A percentile compares a stretch with the other conserved stretches of the same genome.
These are phyloP conservation scores for Sciurus niger DNA, from an alignment of 2,113 vertebrate species.

Conservation along the genomic window DNA sequence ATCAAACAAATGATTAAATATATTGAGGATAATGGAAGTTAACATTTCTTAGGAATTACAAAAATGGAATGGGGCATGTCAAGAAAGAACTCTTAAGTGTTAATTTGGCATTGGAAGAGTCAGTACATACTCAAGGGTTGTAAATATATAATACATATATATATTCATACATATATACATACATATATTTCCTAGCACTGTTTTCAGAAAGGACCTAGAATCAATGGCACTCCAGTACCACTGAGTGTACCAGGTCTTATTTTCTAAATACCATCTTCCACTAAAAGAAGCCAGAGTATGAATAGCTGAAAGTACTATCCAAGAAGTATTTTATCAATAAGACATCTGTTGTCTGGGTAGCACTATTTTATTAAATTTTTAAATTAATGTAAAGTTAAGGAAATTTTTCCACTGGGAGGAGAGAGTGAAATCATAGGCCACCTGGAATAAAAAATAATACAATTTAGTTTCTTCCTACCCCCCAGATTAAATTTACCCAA, in stretches of 20 bases:
- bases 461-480: background rate
- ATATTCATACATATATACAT: background rate
- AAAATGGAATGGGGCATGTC: background rate
- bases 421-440: background rate
- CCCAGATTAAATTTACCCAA: constrained; percentile 42
- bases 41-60: constrained; percentile 45
- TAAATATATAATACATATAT: background rate
- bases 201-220: background rate
- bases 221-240: background rate
- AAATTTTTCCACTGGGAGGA: constrained; percentile 9
- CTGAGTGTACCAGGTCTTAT: background rate
- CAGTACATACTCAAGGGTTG: background rate
- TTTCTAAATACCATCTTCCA: constrained; percentile 18
- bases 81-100: constrained; percentile 19
- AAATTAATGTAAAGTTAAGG: constrained; percentile 3
- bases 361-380: constrained; percentile 40
- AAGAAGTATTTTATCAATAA: constrained; percentile 48
- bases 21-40: background rate
- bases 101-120: constrained; percentile 14
- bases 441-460: constrained; percentile 37
- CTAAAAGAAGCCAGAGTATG: constrained; percentile 24
- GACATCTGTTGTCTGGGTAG: background rate
- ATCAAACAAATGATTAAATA: background rate
- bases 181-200: background rate
- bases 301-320: background rate